Base-by-base conservation (phyloP, 2,797 vertebrate species). In the Dendrocincla fuliginosa region DNA sequence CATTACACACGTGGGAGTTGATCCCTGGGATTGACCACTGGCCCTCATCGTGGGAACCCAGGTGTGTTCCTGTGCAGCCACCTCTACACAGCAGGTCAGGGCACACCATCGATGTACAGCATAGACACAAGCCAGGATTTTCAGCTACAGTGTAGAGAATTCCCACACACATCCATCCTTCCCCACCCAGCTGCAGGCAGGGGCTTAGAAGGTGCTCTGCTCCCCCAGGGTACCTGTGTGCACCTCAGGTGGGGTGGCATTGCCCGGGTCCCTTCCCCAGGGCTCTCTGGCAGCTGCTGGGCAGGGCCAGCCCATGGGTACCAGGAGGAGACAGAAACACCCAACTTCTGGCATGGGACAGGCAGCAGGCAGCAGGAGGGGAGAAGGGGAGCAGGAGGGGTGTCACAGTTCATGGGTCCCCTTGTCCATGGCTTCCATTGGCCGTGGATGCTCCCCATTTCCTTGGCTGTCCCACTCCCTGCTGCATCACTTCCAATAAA, bases 401-500 rank as follows among this genome's bases (percentile, higher is more conserved):
- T 30, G 41, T 20, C 64, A 28, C 0, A 0, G 30, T 16, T 17
- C 41, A 9, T 17, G 0, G 3, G 24, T 19, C 5, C 11, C 61
- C 56, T 84, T n/a, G 41, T 50, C 35, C 0, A 0, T 3, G 22
- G 12, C 68, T 46, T 42, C 42, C 78, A 35, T 25, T 19, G 61
- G 17, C 16, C 64, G 32, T 0, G 1, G 42, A 33, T 10, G 39
- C 14, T 64, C 39, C 28, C 37, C 4, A 2, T 7, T 5, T 67
- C 37, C 68, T 83, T 79, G 50, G 42, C 60, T 68, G 27, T 44
- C 41, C 64, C 61, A 13, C 30, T 46, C 44, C n/a, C 13, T 1
- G n/a, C 5, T 9, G 15, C 6, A 5, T 55, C 44, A 32, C 32
- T 69, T 71, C 49, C n/a, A 75, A 2, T 1, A 41, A 16, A 20